Evolutionary conservation across 2,113 vertebrate genomes (phyloP), one percentile per base, ranked within the genome.

Genomic region (Cyrtonyx montezumae): DNA sequence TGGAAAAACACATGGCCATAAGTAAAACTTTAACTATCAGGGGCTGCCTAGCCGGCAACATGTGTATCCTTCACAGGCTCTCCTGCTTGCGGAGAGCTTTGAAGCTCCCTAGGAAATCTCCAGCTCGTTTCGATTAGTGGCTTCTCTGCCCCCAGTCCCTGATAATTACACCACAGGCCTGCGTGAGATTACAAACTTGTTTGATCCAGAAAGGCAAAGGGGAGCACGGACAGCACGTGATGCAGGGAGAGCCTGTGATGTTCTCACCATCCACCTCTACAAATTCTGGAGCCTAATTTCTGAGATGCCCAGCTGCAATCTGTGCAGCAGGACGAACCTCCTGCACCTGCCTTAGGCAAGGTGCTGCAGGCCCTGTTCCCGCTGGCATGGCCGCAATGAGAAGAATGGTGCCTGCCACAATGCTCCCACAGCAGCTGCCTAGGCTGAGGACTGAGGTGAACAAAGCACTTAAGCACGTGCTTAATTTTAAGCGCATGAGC

Each of bases 21-120:
- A 94, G 97, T 98, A 96, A 98, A 98, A 98, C 90, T 97, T 98
- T 98, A 98, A 98, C 98, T 36, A 66, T 94, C 16, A 71, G 84
- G 68, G 67, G 69, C 67, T 95, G 79, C 73, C 59, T 13, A 79
- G 68, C 90, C 5, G 87, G 86, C 22, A 95, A 90, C 95, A 85
- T 43, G 32, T 96, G 88, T 94, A 90, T 68, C 94, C 95, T 97
- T 97, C 93, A 75, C 91, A 96, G 91, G 93, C 88, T 92, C 68
- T 94, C 82, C 66, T 88, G 71, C 76, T 94, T 66, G 53, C 16
- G 14, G 66, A 56, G 68, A 75, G 37, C 79, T 92, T 88, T 95
- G 94, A 79, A 87, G 56, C 76, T 92, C 76, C 55, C 25, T 68
- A 45, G 62, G 76, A 94, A 89, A 94, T 62, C 49, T 63, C 37